Evolutionary conservation across 2,797 vertebrate species (phyloP), one percentile per base, ranked within the genome.

Genomic region (Aphelocoma californica): DNA sequence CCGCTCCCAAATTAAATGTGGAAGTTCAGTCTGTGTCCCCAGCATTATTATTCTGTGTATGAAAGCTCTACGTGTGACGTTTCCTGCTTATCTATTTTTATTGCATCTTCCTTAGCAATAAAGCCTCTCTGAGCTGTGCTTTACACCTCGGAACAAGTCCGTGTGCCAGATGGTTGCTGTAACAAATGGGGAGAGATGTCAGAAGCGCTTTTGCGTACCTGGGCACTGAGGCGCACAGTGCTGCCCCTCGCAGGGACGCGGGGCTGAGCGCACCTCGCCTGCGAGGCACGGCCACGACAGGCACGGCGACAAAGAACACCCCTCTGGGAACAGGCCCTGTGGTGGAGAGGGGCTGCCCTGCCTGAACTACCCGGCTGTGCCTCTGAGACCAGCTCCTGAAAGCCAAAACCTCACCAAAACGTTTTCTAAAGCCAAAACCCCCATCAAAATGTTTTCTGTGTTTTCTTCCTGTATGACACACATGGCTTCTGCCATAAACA

Each of bases 81-180:
- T 94, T 90, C 40, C 84, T 57, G 15, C 73, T 83, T 83, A 38
- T 64, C 74, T 87, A 7, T 71, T 92, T 92, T 80, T 85, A 67
- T 60, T 82, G 74, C 78, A 6, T 24, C 53, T 66, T 77, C 42
- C 74, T 51, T 40, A 25, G 70, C 72, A 45, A 32, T 42, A 58
- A 77, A 91, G 54, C 36, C 40, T 79, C 78, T 77, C 32, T 6
- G 64, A 77, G 90, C 77, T 6, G n/a, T 56, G 64, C 64, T 94
- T 57, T 50, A 58, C 61, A 66, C 74, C 86, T 94, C 56, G 20
- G 78, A 73, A 84, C 16, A 16, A 80, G 64, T 26, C 65, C 21
- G 1, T 26, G 8, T 80, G 90, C 50, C 88, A 94, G 91, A 80
- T 74, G 86, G 93, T 12, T 47, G 54, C 80, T 57, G 61, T 58